A percentile compares a stretch with the other conserved stretches of the same genome.
phyloP scores from a whole-genome alignment of 1,140 invertebrate species.

The Chironomus tepperi region DNA sequence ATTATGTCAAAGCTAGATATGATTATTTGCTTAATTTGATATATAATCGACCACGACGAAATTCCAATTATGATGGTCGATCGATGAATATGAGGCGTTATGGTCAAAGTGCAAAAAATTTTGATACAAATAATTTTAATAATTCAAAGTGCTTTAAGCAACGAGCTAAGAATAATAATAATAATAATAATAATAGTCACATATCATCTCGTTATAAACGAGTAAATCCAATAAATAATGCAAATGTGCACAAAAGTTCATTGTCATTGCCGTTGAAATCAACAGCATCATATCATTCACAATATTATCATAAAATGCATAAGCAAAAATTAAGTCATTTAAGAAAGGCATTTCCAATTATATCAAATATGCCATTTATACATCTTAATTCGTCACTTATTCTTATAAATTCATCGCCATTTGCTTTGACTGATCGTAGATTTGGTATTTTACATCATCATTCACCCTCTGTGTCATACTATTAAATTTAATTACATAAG shows the following conservation, averaged over 20 bases:
- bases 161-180: neutral
- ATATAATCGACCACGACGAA: neutral
- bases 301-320: neutral
- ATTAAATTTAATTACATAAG: neutral
- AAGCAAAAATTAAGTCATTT: neutral
- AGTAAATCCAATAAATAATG: neutral
- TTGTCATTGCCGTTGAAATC: neutral
- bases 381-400: constrained; percentile 24
- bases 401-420: constrained; percentile 25
- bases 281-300: neutral
- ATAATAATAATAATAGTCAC: too few relatives aligned
- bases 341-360: neutral
- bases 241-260: neutral
- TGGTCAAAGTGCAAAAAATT: neutral
- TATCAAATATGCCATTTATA: constrained; percentile 25
- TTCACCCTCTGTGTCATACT: constrained; percentile 24
- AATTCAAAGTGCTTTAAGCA: neutral
- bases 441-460: constrained; percentile 26
- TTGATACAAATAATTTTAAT: too few relatives aligned
- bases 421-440: constrained; percentile 19
- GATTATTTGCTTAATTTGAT: neutral
- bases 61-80: neutral
- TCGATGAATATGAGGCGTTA: neutral
- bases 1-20: neutral
- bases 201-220: neutral